Base-by-base conservation (phyloP, 2,113 vertebrate genomes). In the Philantomba maxwellii region DNA sequence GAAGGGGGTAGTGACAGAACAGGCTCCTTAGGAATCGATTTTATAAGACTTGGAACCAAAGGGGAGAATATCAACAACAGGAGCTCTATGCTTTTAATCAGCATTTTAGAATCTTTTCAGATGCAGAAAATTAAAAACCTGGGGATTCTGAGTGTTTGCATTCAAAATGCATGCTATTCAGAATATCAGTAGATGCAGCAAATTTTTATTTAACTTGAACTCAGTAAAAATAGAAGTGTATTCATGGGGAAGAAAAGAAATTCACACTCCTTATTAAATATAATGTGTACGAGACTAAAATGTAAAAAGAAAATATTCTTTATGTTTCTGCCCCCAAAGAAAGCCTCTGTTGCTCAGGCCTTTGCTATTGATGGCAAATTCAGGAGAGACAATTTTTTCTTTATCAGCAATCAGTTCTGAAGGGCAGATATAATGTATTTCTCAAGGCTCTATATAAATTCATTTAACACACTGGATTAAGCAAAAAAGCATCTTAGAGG, bases 181-280 rank as follows among this genome's bases (percentile, higher is more conserved):
- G 94, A 88, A 90, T 97, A 97, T 93, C 16, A 90, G 30, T 82
- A 73, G 26, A 94, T 92, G 28, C 91, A 55, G 91, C n/a, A 55
- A 95, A 64, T 70, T 3, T 97, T 2, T 95, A 96, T 97, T 2
- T 95, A 97, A 77, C 55, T 95, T 88, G 81, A 96, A 91, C 7
- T 98, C 2, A 45, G 1, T 12, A 94, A 98, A 97, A 87, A 77
- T 25, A 93, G 83, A 96, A 96, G 84, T 43, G 78, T n/a, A n/a
- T 97, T 98, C 45, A 81, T 15, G 49, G 58, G 70, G 39, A 43
- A 96, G 53, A 39, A 94, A 97, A 97, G 60, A 86, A 21, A 78
- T 16, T 92, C 30, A 89, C 30, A 93, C 60, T 70, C 17, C 43
- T 58, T 64, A 87, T 73, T 93, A 96, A 97, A 73, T 78, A 77